phyloP scores from a whole-genome alignment of 2,888 invertebrate species.

The Polietes domitor region DNA sequence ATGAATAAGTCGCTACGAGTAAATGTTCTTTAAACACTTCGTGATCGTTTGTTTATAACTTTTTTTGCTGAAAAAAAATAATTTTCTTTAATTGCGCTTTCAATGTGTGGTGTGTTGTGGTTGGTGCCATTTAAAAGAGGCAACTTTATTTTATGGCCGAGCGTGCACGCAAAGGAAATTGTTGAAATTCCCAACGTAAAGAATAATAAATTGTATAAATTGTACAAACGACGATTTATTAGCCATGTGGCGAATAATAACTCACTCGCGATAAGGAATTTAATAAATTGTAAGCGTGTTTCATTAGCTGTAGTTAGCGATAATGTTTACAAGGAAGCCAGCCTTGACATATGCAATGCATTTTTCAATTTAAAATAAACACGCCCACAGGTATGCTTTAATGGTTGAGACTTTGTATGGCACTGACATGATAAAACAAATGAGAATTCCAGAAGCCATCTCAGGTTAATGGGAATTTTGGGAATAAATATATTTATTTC shows the following conservation, averaged over 20 bases:
- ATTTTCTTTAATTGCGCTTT: conserved; percentile 9
- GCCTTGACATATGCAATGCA: not conserved
- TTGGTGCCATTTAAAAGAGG: not conserved
- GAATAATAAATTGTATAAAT: not conserved
- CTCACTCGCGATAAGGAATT: not conserved
- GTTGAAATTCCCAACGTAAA: not conserved
- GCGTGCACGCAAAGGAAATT: conserved; percentile 6
- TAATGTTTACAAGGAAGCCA: too few relatives aligned
- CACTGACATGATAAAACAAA: too few relatives aligned
- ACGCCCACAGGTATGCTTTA: too few relatives aligned
- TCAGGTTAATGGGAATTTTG: too few relatives aligned
- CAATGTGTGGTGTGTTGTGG: not conserved
- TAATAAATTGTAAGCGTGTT: not conserved
- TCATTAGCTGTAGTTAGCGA: not conserved
- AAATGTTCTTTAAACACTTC: not conserved
- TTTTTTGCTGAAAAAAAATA: conserved; percentile 1
- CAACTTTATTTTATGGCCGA: not conserved
- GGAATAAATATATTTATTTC: too few relatives aligned
- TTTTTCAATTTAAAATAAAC: not conserved
- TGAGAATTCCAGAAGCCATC: too few relatives aligned
- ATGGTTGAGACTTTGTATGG: too few relatives aligned
- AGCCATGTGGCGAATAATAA: not conserved
- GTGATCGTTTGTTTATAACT: not conserved
- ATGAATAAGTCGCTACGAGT: too few relatives aligned
- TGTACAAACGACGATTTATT: not conserved